Evolutionary conservation across 2,888 invertebrate genomes (phyloP).

Genomic region (Ecliptopera silaceata): DNA sequence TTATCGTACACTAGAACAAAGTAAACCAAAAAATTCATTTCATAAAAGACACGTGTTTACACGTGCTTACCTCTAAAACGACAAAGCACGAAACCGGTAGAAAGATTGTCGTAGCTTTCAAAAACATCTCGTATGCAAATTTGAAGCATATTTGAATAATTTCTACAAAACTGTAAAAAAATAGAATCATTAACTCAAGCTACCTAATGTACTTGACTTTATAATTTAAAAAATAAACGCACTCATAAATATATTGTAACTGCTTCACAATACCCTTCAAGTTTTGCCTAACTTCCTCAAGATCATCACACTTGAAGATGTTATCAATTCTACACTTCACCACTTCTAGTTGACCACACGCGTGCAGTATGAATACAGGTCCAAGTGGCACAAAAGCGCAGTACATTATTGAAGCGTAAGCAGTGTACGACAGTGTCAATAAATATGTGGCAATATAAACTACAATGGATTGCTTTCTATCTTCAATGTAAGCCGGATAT

Average conservation of each 20-base stretch:
- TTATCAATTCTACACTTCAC: slow-evolving; percentile 40
- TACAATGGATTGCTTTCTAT: slow-evolving; percentile 36
- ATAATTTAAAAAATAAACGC: not conserved
- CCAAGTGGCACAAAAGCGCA: slow-evolving; percentile 53
- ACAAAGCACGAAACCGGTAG: not conserved
- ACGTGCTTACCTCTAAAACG: slow-evolving; percentile 5
- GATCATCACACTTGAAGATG: slow-evolving; percentile 41
- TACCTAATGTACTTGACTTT: not conserved
- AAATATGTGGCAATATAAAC: slow-evolving; percentile 33
- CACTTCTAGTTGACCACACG: slow-evolving; percentile 57
- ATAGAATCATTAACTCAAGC: not conserved
- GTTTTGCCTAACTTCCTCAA: slow-evolving; percentile 33
- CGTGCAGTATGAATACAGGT: slow-evolving; percentile 56
- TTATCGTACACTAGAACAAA: too few species aligned
- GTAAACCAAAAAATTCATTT: too few species aligned
- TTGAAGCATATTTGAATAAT: not conserved
- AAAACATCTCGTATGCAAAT: not conserved
- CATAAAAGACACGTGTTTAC: too few species aligned
- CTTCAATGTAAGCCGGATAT: slow-evolving; percentile 45
- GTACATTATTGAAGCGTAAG: slow-evolving; percentile 42
- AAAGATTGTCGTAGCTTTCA: not conserved
- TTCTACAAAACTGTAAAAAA: slow-evolving; percentile 2
- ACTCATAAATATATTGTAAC: slow-evolving; percentile 48
- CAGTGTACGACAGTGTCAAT: slow-evolving; percentile 26
- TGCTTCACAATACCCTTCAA: slow-evolving; percentile 34